Evolutionary conservation across 2,113 vertebrate genomes (phyloP).

Genomic region (Corythornis vintsioides): DNA sequence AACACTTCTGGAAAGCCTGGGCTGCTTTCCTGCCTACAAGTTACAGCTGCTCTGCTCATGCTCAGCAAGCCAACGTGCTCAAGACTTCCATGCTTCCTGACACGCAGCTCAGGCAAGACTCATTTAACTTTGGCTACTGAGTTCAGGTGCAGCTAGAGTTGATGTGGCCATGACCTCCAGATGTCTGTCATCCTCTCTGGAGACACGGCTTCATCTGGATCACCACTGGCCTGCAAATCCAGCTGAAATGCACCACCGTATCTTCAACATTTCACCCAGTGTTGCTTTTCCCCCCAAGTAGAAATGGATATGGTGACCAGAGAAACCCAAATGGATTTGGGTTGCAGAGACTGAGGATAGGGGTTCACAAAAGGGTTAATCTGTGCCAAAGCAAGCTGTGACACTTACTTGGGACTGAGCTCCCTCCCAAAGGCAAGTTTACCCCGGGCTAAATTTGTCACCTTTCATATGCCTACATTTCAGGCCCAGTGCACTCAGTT

Average conservation of each 20-base stretch:
- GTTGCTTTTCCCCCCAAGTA: neutral
- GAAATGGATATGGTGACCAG: neutral
- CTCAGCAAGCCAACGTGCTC: neutral
- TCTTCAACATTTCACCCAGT: neutral
- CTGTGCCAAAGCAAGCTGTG: neutral
- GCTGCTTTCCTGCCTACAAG: neutral
- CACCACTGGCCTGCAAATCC: neutral
- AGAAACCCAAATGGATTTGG: neutral
- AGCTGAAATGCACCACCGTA: neutral
- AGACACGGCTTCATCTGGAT: neutral
- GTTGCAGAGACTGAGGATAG: neutral
- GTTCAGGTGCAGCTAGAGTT: neutral
- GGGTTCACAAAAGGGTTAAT: conserved; percentile 14
- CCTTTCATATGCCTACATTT: conserved; percentile 26
- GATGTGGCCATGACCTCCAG: neutral
- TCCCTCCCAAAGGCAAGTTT: conserved; percentile 15
- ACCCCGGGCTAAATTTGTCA: conserved; percentile 46
- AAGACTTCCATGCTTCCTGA: fast-evolving
- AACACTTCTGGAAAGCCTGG: neutral
- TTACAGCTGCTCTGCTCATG: neutral
- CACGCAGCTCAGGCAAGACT: neutral
- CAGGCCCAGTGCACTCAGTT: neutral
- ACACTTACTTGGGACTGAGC: neutral
- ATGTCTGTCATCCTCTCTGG: neutral
- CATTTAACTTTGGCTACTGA: neutral